phyloP scores from a whole-genome alignment of 92 coral and sea anemone genomes.

The Zoanthus gigantus region DNA sequence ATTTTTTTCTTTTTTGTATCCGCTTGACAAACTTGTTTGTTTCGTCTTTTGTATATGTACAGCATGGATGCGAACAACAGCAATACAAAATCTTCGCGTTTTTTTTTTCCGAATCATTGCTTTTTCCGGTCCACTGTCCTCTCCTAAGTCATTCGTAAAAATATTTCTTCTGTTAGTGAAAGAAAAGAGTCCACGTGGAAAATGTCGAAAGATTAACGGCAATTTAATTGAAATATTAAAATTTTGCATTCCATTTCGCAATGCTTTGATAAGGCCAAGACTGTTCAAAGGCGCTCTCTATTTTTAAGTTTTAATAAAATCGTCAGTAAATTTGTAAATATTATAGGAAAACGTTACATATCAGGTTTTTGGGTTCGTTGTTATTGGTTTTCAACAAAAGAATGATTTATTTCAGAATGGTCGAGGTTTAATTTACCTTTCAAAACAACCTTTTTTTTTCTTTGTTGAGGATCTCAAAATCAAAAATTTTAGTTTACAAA shows the following conservation, averaged over 20 bases:
- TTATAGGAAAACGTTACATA: neutral
- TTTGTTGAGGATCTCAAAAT: neutral
- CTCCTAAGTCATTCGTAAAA: neutral
- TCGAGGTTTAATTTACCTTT: neutral
- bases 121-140: too few relatives aligned
- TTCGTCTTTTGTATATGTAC: too few relatives aligned
- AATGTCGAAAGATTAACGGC: constrained; percentile 1
- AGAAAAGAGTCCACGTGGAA: constrained; percentile 4
- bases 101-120: neutral
- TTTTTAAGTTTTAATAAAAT: neutral
- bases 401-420: neutral
- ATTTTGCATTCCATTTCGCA: neutral
- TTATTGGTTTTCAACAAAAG: neutral
- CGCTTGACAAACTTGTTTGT: neutral
- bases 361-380: neutral
- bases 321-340: neutral
- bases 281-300: neutral
- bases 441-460: neutral
- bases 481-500: neutral
- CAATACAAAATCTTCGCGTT: too few relatives aligned
- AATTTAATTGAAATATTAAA: neutral
- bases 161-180: neutral
- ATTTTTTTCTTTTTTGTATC: neutral
- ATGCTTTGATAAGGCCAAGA: neutral
- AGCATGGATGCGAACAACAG: too few relatives aligned